Conservation (phyloP, 1,140 invertebrate species). For the Oreohelix idahoensis region DNA sequence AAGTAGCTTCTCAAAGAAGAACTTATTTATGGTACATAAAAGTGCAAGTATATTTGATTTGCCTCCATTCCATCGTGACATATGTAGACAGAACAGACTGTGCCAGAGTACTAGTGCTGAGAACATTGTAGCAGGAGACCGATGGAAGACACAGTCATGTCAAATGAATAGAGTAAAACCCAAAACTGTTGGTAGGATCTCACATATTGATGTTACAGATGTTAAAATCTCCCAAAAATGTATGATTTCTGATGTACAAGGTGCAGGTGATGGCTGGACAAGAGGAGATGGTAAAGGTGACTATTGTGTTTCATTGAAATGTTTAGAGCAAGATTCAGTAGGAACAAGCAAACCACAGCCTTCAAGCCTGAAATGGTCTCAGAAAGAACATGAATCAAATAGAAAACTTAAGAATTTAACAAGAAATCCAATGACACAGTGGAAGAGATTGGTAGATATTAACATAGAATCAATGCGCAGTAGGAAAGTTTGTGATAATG, state of each 20-base stretch:
- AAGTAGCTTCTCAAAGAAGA: not conserved
- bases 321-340: not conserved
- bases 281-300: not conserved
- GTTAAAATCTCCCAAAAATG: not conserved
- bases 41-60: not conserved
- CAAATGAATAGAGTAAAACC: not conserved
- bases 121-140: not conserved
- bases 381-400: not conserved
- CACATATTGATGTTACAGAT: not conserved
- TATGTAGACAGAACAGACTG: not conserved
- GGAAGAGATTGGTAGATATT: not conserved
- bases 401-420: not conserved
- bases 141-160: not conserved
- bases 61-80: not conserved
- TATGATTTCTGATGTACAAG: not conserved
- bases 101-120: not conserved
- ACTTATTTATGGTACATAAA: not conserved
- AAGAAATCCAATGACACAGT: conserved; percentile 14
- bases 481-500: not conserved
- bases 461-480: not conserved
- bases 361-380: not conserved
- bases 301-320: not conserved
- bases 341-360: not conserved
- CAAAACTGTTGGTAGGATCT: not conserved
- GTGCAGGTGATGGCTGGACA: not conserved